phyloP scores from a whole-genome alignment of 2,888 invertebrate species.

The Ornithoptera alexandrae region DNA sequence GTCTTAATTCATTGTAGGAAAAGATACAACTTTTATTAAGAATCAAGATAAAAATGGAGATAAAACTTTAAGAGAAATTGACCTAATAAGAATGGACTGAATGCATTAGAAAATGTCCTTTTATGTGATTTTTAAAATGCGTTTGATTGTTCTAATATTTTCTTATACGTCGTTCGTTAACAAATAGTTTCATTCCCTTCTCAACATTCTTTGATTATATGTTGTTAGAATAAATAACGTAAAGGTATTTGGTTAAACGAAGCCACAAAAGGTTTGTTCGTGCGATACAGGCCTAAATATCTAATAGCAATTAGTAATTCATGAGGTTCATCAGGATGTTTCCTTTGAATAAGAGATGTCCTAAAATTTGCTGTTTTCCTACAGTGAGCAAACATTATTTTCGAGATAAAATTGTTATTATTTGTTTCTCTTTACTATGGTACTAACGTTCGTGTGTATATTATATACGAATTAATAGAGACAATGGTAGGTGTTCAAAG shows the following conservation, averaged over 20 bases:
- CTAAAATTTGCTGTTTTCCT: constrained; percentile 1
- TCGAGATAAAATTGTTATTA: not conserved
- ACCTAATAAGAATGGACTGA: no score
- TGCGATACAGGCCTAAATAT: constrained; percentile 13
- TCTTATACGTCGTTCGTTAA: not conserved
- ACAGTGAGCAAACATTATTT: not conserved
- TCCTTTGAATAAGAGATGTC: constrained; percentile 7
- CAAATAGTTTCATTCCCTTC: not conserved
- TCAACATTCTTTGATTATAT: not conserved
- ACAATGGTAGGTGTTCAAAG: no score
- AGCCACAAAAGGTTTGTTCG: constrained; percentile 16
- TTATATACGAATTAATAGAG: no score
- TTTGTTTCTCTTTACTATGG: not conserved
- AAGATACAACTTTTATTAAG: no score
- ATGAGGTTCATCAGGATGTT: constrained; percentile 11
- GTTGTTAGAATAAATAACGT: constrained; percentile 5
- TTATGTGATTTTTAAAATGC: no score
- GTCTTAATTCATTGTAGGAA: no score
- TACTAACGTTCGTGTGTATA: no score
- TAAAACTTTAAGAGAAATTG: no score
- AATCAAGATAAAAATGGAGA: no score
- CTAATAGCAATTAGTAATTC: constrained; percentile 20
- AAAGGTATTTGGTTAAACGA: constrained; percentile 15
- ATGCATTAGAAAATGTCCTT: no score
- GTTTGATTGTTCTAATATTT: no score